Evolutionary conservation across 1,140 invertebrate species (phyloP).

Genomic region (Cyclina sinensis): DNA sequence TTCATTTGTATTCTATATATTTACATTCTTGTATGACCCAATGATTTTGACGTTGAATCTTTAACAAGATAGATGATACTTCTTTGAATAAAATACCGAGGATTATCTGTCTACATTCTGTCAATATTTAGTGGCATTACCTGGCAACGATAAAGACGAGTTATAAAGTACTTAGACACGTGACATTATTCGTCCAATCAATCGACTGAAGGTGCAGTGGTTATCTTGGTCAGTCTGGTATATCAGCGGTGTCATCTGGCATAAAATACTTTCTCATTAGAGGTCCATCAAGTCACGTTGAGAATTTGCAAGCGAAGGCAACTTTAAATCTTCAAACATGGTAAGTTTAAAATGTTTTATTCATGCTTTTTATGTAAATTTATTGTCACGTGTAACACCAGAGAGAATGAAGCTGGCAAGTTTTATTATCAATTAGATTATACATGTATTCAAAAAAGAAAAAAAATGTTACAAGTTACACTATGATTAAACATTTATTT

Average conservation of each 20-base stretch:
- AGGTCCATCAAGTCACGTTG: conserved; percentile 24
- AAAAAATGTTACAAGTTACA: too few relatives aligned
- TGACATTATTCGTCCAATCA: conserved; percentile 7
- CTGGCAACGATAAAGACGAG: background rate
- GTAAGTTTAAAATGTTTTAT: conserved; percentile 34
- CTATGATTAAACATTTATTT: too few relatives aligned
- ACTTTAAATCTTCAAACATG: background rate
- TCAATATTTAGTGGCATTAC: background rate
- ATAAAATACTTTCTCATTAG: background rate
- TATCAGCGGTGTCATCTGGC: background rate
- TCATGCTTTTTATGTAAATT: too few relatives aligned
- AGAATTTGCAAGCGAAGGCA: background rate
- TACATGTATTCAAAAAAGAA: too few relatives aligned
- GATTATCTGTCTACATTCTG: background rate
- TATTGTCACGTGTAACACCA: too few relatives aligned
- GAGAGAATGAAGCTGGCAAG: too few relatives aligned
- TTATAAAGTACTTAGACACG: background rate
- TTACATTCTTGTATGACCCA: too few relatives aligned
- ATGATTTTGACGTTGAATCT: too few relatives aligned
- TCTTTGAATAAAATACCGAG: too few relatives aligned
- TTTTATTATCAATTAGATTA: too few relatives aligned
- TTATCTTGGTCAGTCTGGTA: background rate
- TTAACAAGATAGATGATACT: too few relatives aligned
- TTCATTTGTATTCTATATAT: too few relatives aligned
- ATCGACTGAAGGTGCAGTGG: background rate